Conservation (phyloP, 1,140 invertebrate genomes). For the Drosophila orosa region DNA sequence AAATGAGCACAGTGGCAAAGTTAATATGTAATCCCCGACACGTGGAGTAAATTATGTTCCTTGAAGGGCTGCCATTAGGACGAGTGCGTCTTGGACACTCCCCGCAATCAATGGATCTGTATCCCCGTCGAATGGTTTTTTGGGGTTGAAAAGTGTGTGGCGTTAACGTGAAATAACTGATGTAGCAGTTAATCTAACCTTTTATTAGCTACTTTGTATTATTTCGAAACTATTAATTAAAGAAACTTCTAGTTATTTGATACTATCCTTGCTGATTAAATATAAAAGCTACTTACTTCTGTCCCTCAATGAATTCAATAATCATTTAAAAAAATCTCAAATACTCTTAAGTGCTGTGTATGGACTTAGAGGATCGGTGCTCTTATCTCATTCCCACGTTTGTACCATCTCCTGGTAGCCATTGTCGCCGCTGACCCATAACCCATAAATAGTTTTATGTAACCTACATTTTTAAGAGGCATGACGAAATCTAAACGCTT, state of each 20-base stretch:
- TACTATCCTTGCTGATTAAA: background rate
- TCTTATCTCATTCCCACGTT: conserved; percentile 25
- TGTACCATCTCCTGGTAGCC: conserved; percentile 9
- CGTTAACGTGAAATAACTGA: conserved; percentile 12
- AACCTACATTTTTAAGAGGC: conserved; percentile 38
- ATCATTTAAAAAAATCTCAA: background rate
- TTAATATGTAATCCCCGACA: conserved; percentile 69
- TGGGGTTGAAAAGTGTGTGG: conserved; percentile 33
- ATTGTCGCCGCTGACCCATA: conserved; percentile 9
- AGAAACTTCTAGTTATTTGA: background rate
- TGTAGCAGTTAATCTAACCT: conserved; percentile 7
- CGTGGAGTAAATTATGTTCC: conserved; percentile 69
- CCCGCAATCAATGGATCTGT: conserved; percentile 32
- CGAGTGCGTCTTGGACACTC: conserved; percentile 48
- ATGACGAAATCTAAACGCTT: conserved; percentile 38
- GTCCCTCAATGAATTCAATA: background rate
- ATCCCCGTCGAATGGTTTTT: conserved; percentile 13
- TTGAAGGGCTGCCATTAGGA: conserved; percentile 30
- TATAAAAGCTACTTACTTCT: background rate
- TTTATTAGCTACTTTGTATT: conserved; percentile 1
- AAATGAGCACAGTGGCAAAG: conserved; percentile 38
- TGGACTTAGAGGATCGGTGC: background rate
- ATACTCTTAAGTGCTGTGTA: background rate
- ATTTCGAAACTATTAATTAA: conserved; percentile 5
- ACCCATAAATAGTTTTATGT: conserved; percentile 46